A percentile compares a stretch with the other conserved stretches of the same genome.
Conservation (phyloP, 2,888 invertebrate species). For the Harmothoe impar region DNA sequence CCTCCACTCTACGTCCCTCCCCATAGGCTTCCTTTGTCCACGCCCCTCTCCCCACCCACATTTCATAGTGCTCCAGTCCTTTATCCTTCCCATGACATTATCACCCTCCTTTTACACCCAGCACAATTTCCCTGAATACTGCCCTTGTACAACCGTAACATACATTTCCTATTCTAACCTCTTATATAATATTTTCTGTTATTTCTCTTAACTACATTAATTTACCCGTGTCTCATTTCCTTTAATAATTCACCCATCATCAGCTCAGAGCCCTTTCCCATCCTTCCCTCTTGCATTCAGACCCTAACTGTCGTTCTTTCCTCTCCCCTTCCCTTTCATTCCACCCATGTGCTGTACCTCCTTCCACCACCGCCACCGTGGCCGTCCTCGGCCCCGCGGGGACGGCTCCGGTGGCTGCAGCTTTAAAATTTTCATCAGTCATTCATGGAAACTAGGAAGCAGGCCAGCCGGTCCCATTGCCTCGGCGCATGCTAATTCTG, state of each 20-base stretch:
- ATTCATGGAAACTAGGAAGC: constrained; percentile 50
- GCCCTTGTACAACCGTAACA: neutral
- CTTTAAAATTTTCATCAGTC: constrained; percentile 54
- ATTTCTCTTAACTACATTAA: too few species aligned
- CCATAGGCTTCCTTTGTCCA: neutral
- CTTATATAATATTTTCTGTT: too few species aligned
- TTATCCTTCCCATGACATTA: neutral
- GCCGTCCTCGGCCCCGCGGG: neutral
- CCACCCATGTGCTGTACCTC: neutral
- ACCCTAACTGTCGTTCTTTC: neutral
- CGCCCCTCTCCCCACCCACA: neutral
- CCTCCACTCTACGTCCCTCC: neutral
- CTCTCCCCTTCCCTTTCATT: neutral
- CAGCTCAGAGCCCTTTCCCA: too few species aligned
- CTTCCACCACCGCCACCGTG: neutral
- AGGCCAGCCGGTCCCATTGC: neutral
- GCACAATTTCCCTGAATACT: neutral
- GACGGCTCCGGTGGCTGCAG: constrained; percentile 26
- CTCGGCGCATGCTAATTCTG: constrained; percentile 25
- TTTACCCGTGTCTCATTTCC: neutral
- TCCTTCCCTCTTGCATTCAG: neutral
- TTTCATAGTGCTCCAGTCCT: neutral
- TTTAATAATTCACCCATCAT: neutral
- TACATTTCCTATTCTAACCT: neutral
- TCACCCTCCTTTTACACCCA: neutral